phyloP scores from a whole-genome alignment of 2,888 invertebrate species.

The Ichneumon xanthorius region DNA sequence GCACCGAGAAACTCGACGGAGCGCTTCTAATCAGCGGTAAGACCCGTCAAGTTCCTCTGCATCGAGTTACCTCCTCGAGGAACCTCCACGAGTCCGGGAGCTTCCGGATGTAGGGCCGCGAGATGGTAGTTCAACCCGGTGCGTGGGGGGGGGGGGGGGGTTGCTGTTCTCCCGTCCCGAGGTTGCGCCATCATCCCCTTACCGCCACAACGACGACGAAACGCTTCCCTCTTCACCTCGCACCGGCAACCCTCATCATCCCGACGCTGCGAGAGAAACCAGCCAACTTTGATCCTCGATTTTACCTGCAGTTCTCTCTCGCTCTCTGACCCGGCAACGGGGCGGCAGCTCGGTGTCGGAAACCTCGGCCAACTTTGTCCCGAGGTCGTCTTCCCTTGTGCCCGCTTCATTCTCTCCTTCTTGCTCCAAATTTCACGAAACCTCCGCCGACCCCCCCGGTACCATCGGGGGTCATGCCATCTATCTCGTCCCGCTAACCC shows the following conservation, averaged over 20 bases:
- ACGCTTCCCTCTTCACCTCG: constrained; percentile 50
- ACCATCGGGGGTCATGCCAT: not conserved
- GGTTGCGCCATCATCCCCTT: constrained; percentile 40
- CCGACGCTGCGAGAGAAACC: constrained; percentile 68
- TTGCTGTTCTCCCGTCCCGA: constrained; percentile 52
- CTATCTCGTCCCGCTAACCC: not conserved
- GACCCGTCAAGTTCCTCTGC: constrained; percentile 80
- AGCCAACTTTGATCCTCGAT: constrained; percentile 79
- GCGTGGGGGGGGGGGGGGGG: constrained; percentile 39
- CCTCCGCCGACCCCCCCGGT: not conserved
- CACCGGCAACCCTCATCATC: constrained; percentile 72
- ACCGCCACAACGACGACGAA: constrained; percentile 44
- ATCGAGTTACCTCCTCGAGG: constrained; percentile 76
- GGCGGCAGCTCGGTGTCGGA: constrained; percentile 31
- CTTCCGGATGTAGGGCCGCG: constrained; percentile 35
- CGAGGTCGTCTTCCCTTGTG: constrained; percentile 15
- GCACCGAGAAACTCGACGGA: constrained; percentile 79
- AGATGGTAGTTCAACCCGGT: constrained; percentile 40
- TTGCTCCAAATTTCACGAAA: constrained; percentile 30
- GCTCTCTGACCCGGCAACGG: not conserved
- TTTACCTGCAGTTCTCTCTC: constrained; percentile 70
- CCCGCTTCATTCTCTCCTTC: constrained; percentile 27
- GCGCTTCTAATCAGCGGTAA: constrained; percentile 83
- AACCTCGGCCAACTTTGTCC: constrained; percentile 45
- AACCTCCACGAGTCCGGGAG: constrained; percentile 42